Percentiles rank a stretch among this genome's conserved stretches.
These are phyloP conservation scores for Cottus gobio DNA, from an alignment of 2,113 vertebrate species.

Conservation along the genomic window DNA sequence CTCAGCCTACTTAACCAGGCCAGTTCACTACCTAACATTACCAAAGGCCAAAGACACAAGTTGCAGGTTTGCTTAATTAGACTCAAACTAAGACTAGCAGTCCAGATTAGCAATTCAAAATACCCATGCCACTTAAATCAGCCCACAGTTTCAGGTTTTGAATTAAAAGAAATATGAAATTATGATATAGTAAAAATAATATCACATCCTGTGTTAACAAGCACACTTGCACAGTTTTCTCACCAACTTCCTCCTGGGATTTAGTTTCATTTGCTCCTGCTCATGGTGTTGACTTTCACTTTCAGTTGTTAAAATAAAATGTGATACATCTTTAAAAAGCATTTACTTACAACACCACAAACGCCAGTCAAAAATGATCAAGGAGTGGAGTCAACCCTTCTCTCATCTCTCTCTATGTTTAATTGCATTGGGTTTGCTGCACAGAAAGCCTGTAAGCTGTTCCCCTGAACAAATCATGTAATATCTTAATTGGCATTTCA, in stretches of 20 bases:
- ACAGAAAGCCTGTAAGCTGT: neutral
- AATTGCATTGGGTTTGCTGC: neutral
- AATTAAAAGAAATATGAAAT: neutral
- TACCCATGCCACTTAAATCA: too few relatives aligned
- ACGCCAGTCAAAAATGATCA: neutral
- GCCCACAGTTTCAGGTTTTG: neutral
- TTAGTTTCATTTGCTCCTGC: neutral
- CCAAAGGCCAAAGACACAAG: neutral
- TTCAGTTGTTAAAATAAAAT: neutral
- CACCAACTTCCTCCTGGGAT: neutral
- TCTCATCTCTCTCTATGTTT: neutral
- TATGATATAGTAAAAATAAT: neutral
- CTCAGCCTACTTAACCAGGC: neutral
- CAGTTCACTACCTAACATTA: neutral
- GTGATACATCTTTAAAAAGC: neutral
- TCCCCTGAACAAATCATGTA: neutral
- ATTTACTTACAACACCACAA: neutral
- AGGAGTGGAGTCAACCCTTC: neutral
- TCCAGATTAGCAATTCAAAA: too few relatives aligned
- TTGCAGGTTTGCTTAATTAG: neutral
- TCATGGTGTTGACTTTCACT: neutral
- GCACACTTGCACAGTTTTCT: neutral
- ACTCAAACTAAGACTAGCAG: too few relatives aligned
- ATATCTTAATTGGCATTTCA: conserved; percentile 26
- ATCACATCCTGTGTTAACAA: neutral